Base-by-base conservation (phyloP, 2,113 vertebrate genomes). In the Ictalurus punctatus region DNA sequence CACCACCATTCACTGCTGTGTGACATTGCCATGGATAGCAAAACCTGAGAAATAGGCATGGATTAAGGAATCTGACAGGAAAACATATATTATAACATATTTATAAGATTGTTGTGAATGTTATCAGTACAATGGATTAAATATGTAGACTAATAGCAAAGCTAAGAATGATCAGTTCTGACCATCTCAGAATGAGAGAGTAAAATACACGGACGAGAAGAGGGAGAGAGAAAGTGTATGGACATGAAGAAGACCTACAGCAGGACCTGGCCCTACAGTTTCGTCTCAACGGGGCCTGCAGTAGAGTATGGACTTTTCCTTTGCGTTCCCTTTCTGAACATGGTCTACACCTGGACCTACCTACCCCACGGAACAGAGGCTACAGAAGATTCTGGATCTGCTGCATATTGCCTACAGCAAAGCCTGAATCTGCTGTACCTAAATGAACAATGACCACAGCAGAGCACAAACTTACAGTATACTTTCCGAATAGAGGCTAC, bases 11-110 rank as follows among this genome's bases (percentile, higher is more conserved):
- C 95, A 61, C 93, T 52, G 84, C 93, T 95, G 87, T 92, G 95
- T 90, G 97, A 95, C 94, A 95, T 93, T 1, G 94, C 95, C 97
- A 98, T 97, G 90, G 91, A 92, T 90, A 19, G 89, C 91, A 92
- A 94, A 93, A 92, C 93, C 95, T 96, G 48, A 27, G 52, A 25
- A 89, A 67, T 58, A 48, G 4, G 10, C 10, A 52, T 56, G 25
- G 27, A 30, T 30, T 80, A 61, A 61, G 34, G 76, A 88, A 27
- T 59, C 54, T 37, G 8, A n/a, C 3, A 37, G 17, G 4, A 83
- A 44, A 83, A 9, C 19, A 63, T 82, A 48, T 44, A 44, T 3
- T 78, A 54, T 3, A 61, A 61, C 19, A 61, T 25, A 37, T 61
- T 83, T 2, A 21, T 37, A 82, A 52, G 54, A 34, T 80, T 13